Base-by-base conservation (phyloP, 35 echinoderm and acorn worm species). In the Chiridota heheva region DNA sequence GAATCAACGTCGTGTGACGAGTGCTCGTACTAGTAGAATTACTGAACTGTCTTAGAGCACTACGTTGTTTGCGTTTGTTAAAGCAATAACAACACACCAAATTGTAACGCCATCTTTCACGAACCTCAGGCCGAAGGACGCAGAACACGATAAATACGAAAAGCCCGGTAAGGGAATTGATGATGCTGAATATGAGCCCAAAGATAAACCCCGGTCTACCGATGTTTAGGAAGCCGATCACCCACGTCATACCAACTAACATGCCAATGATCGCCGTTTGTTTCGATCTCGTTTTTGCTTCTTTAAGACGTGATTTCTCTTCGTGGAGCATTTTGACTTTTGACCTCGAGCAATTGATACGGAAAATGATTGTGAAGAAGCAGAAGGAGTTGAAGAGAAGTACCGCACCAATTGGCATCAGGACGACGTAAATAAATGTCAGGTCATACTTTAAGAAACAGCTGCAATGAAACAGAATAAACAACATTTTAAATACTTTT, bases 141-240 rank as follows among this genome's bases (percentile, higher is more conserved):
- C 92, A 90, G 61, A 90, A 96, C 38, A 96, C 47, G 4, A 90
- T 24, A 43, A 96, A 96, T 15, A 96, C 80, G 35, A 83, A 60
- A 16, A 96, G 48, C 3, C 92, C 92, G 15, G 85, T 68, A 12
- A 93, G 45, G 2, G 90, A 84, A 58, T 93, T 93, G 34, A 40
- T 55, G 8, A 93, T 30, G 44, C 90, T 88, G 70, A 93, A 93
- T 16, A 82, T 71, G 0, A 93, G 41, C 40, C 67, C 78, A n/a
- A 93, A 88, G 13, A 77, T 20, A 39, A 63, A 88, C 3, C 60
- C 67, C 7, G 58, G 48, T 4, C 36, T 55, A 1, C 20, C 70
- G 58, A 88, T 88, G 32, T 84, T 79, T 51, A 93, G 51, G 34
- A 93, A 93, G 13, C 90, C 90, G 38, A 93, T 70, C 1, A 87